Conservation (phyloP, 2,888 invertebrate species). For the Gari tellinella region DNA sequence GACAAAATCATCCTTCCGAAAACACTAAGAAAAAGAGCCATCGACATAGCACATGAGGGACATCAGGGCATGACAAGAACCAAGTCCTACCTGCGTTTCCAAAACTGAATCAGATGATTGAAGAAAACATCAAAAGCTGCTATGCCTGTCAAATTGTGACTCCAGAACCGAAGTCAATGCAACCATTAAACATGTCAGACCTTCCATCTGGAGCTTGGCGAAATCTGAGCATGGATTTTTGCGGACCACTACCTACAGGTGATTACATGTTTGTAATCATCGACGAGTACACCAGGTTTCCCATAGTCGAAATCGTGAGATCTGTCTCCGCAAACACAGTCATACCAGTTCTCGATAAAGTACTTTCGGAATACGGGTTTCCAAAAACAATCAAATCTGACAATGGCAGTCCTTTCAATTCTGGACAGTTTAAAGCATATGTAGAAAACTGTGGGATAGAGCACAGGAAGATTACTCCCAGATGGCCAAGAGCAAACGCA, state of each 20-base stretch:
- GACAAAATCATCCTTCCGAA: constrained; percentile 31
- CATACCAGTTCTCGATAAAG: constrained; percentile 32
- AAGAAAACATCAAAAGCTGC: constrained; percentile 35
- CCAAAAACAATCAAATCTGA: constrained; percentile 50
- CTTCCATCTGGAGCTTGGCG: constrained; percentile 56
- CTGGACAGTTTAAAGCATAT: constrained; percentile 34
- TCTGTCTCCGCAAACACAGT: constrained; percentile 45
- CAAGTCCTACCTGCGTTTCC: constrained; percentile 49
- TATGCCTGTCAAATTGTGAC: constrained; percentile 45
- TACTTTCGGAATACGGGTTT: constrained; percentile 50
- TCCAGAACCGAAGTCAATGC: constrained; percentile 11
- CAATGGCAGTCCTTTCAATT: constrained; percentile 55
- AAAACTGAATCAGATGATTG: constrained; percentile 30
- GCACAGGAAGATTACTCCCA: constrained; percentile 40
- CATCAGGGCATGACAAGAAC: constrained; percentile 63
- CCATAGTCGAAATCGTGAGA: constrained; percentile 49
- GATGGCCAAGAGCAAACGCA: constrained; percentile 35
- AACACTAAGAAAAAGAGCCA: constrained; percentile 31
- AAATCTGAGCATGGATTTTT: constrained; percentile 50
- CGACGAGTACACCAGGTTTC: constrained; percentile 63
- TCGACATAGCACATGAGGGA: constrained; percentile 58
- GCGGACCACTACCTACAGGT: constrained; percentile 53
- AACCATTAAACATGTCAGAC: constrained; percentile 42
- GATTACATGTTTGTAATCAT: constrained; percentile 51
- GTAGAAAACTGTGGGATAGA: constrained; percentile 40